Base-by-base conservation (phyloP, 2,113 vertebrate genomes). In the Coregonus clupeaformis region DNA sequence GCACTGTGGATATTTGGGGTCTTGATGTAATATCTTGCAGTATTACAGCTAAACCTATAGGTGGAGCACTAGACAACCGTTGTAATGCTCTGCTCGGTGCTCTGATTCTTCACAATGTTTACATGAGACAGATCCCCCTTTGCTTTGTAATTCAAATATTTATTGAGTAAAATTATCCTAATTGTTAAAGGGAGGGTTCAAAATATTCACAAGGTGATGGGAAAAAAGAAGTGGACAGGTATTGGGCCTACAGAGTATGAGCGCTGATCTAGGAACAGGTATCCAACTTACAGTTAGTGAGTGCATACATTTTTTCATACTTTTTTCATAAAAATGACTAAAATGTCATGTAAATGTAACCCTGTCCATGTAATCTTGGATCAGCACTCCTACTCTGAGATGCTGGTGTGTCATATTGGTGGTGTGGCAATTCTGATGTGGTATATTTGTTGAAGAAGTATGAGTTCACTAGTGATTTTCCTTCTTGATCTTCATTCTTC, bases 1-100 rank as follows among this genome's bases (percentile, higher is more conserved):
- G 68, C 74, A 65, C 20, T 47, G 69, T 7, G 59, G 55, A 72
- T 82, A 69, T 77, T 89, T 74, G 25, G 69, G 76, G 59, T 2
- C 60, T 62, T 84, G 80, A 76, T 87, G 81, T 59, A 82, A 79
- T 52, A 83, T 84, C 20, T 9, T 68, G n/a, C 67, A 84, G 76
- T 25, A 68, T 45, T 70, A 69, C 77, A 73, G 9, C 77, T 74
- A 67, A 72, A 16, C 78, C 78, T 72, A 62, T 16, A 25, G 60
- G 72, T 75, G 71, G 52, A 77, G 69, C 68, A 80, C 62, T 47
- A 57, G 20, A n/a, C 77, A 52, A 27, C 18, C 18, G 27, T 27
- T 71, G n/a, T 11, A 27, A 36, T 18, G n/a, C 6, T 57, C 49
- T 71, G 24, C 3, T 20, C 25, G 4, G 67, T 24, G 16, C 32